Base-by-base conservation (phyloP, 2,888 invertebrate genomes). In the Morpho helenor region DNA sequence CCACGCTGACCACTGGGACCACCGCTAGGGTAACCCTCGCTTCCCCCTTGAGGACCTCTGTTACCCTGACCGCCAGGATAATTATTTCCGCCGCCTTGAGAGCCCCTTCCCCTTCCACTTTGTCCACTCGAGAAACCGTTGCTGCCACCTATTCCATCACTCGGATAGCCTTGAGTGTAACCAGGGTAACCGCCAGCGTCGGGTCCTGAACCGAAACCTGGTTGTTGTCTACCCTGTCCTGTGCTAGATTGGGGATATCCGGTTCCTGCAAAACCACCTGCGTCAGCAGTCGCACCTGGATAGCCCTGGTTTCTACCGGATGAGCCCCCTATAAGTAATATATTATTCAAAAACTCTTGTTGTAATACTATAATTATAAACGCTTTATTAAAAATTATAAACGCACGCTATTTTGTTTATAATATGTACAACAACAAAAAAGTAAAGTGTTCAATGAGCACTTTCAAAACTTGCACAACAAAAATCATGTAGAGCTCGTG, bases 1-100 rank as follows among this genome's bases (percentile, higher is more conserved):
- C 90, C 90, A 55, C 84, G 74, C 1, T 74, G 81, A 1, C 89
- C 90, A 53, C 70, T 76, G 0, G 90, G 90, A 8, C 82, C 84
- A 47, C 89, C 88, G 39, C 83, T 84, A 1, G 88, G 84, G 59
- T 88, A 88, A 0, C 88, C 88, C 31, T 84, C 78, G 22, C 76
- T 73, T 44, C 61, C 61, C 7, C 61, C 56, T 56, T 62, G 59
- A 22, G 50, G 52, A 16, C 57, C 59, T 47, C 10, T 43, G 8
- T 41, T 43, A 40, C 52, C 59, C 62, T 62, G 62, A 22, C 42
- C 16, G 41, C 57, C 48, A 40, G 44, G 52, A 39, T 52, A 52
- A 31, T 31, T 43, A n/a, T n/a, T 45, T 52, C 49, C 44, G 46
- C 64, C 51, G 42, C 59, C 56, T 49, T 65, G 60, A 52, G 60